Evolutionary conservation across 2,113 vertebrate species (phyloP).

Genomic region (Eudyptes chrysolophus): DNA sequence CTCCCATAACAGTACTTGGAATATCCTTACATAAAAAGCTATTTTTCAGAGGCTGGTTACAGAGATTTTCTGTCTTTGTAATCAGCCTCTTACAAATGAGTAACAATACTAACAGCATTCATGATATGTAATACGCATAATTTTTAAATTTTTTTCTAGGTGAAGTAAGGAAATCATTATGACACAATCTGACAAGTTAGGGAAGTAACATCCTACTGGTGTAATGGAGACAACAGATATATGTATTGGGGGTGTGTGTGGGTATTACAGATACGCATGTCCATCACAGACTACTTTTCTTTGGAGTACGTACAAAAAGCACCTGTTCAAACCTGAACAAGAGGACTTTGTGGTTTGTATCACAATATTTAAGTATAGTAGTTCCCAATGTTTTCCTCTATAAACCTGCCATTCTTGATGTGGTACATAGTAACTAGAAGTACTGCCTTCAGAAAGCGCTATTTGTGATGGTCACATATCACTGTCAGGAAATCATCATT

Average conservation of each 20-base stretch:
- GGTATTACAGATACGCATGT: not conserved
- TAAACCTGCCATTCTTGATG: not conserved
- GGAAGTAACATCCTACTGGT: not conserved
- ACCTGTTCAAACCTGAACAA: not conserved
- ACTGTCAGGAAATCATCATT: not conserved
- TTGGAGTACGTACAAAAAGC: not conserved
- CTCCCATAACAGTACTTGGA: not conserved
- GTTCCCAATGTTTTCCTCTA: not conserved
- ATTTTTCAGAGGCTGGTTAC: not conserved
- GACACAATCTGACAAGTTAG: not conserved
- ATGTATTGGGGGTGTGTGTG: too few relatives aligned
- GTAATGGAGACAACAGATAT: not conserved
- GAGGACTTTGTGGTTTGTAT: not conserved
- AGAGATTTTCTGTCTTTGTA: not conserved
- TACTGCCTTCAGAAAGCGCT: not conserved
- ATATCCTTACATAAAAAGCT: not conserved
- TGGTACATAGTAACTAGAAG: accelerated
- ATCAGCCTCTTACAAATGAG: not conserved
- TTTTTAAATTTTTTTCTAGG: not conserved
- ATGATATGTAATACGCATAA: not conserved
- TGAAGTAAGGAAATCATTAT: not conserved
- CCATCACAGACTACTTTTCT: not conserved
- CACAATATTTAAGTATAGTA: not conserved
- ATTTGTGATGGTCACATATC: not conserved
- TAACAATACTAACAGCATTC: not conserved